Base-by-base conservation (phyloP, 1,140 invertebrate species). In the Drusus annulatus region DNA sequence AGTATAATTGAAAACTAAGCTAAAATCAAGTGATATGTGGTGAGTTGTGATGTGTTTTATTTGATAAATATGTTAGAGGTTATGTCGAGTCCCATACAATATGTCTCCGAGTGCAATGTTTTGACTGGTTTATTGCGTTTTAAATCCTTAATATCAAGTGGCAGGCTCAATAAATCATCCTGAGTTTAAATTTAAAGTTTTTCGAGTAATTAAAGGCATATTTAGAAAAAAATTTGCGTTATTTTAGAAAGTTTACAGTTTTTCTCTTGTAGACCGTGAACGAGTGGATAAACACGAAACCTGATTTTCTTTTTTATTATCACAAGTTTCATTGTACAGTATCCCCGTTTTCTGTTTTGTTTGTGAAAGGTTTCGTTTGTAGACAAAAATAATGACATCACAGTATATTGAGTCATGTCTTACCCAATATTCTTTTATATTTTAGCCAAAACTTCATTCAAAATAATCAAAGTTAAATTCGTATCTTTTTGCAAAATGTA, bases 11-110 rank as follows among this genome's bases (percentile, higher is more conserved):
- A 52, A 15, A 23, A 25, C 25, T 25, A 50, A 15, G 68, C 50
- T 8, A 71, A 25, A 71, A 52, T 71, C 45, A 50, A 23, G 2
- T 50, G 68, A 71, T 71, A 71, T 71, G 68, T 71, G 68, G 68
- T 71, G 68, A 71, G 68, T 71, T 45, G n/a, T 65, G 13, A 13
- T 45, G 8, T 45, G 15, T 21, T 19, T 65, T 28, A 36, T 28
- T 31, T 23, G 1, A 13, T 13, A 13, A 7, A 19, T 51, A 50
- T 8, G 7, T 69, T 69, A 51, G n/a, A 69, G 65, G 65, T 69
- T 50, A 69, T n/a, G n/a, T 45, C 4, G 17, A 21, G 65, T n/a
- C 62, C 21, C 16, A 31, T 65, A 19, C 62, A 65, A 65, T 65
- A 65, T 65, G 62, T 21, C 10, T 31, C 1, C 36, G 13, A 45